Evolutionary conservation across 2,888 invertebrate species (phyloP), one percentile per base, ranked within the genome.

Genomic region (Nemotelus nigrinus): DNA sequence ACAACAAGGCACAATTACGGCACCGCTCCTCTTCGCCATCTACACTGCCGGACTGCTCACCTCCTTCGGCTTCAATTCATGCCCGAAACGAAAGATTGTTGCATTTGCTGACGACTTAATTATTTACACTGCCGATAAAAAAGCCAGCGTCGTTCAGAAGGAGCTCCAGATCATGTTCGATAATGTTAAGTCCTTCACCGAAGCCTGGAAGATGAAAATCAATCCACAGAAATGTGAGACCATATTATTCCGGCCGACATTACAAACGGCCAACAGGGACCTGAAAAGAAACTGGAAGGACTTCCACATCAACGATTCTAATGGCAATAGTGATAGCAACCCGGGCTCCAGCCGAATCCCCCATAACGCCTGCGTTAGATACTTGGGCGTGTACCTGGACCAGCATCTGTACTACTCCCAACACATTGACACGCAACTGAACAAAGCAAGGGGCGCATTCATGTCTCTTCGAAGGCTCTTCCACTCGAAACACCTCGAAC

Each of bases 171-270:
- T 55, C 0, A 65, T 65, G 45, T 41, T 67, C 53, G 57, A 76
- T 3, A 41, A 43, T 8, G 67, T 57, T 2, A 8, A 53, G 25
- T 10, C 41, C 2, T 68, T 55, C 25, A 65, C 67, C n/a, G 25
- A 55, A 4, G 41, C 65, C 44, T 76, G 76, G 65, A 8, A 48
- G 2, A 39, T 64, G 53, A 55, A 63, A 63, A 53, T 76, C 1
- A 76, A 76, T 53, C 7, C 43, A 3, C 39, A 65, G 1, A 76
- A 76, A 44, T 76, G 76, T 53, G 76, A 76, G 25, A 65, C 76
- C 3, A 67, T 76, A 0, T 43, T 50, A 39, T 50, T 63, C 41
- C n/a, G n/a, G 64, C 10, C 39, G 25, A 67, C 45, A 2, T n/a
- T n/a, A n/a, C n/a, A n/a, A n/a, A n/a, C n/a, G n/a, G n/a, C n/a